Evolutionary conservation across 2,888 invertebrate species (phyloP).

Genomic region (Miltochrista miniata): DNA sequence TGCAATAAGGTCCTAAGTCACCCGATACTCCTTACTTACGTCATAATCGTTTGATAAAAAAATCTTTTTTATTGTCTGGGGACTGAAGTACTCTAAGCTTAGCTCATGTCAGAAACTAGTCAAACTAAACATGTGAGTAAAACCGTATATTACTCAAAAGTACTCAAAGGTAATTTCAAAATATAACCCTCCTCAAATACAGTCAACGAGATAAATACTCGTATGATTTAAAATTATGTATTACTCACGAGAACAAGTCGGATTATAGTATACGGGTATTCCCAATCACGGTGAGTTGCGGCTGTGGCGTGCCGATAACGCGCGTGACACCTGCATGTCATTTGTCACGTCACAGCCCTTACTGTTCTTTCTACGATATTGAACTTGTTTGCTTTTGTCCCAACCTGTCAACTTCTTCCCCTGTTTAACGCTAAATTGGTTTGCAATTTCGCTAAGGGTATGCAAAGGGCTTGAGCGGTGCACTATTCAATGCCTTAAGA

Average conservation of each 20-base stretch:
- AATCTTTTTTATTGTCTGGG: no score
- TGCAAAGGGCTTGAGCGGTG: slow-evolving; percentile 33
- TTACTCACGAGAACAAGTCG: slow-evolving; percentile 9
- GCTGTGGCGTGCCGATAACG: slow-evolving; percentile 55
- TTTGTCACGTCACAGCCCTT: slow-evolving; percentile 68
- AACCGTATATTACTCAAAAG: no score
- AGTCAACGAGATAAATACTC: neutral
- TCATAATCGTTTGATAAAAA: no score
- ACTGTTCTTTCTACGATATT: slow-evolving; percentile 58
- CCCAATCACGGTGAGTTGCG: slow-evolving; percentile 34
- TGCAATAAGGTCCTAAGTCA: no score
- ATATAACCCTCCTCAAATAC: no score
- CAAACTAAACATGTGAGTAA: no score
- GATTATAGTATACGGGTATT: slow-evolving; percentile 30
- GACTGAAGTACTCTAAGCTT: no score
- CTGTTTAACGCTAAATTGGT: slow-evolving; percentile 62
- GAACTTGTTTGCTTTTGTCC: slow-evolving; percentile 61
- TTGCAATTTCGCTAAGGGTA: slow-evolving; percentile 52
- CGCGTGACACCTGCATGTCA: slow-evolving; percentile 74
- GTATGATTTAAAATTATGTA: neutral
- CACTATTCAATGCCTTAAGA: slow-evolving; percentile 40
- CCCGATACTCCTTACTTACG: no score
- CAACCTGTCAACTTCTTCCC: slow-evolving; percentile 47
- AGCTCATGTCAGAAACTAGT: no score
- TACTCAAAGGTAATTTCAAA: no score